A percentile compares a stretch with the other conserved stretches of the same genome.
Conservation (phyloP, 2,888 invertebrate species). For the Macaria liturata region DNA sequence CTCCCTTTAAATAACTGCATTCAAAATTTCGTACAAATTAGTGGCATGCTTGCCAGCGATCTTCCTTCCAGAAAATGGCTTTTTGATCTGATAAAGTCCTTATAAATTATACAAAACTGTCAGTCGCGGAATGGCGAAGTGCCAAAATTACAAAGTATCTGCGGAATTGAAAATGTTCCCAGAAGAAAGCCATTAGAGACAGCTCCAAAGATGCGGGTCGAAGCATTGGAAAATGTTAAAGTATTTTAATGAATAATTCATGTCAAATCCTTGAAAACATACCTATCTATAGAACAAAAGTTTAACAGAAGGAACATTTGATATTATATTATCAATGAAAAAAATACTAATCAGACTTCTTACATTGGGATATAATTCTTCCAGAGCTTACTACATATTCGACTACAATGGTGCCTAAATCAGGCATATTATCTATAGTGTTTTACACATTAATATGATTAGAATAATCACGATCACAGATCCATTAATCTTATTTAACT, state of each 20-base stretch:
- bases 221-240: slow-evolving; percentile 10
- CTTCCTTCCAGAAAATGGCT: neutral
- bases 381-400: no score
- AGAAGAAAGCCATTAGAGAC: slow-evolving; percentile 18
- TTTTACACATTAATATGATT: no score
- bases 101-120: slow-evolving; percentile 13
- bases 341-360: no score
- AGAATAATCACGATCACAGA: no score
- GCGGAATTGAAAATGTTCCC: slow-evolving; percentile 21
- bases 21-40: neutral
- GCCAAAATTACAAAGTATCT: slow-evolving; percentile 15
- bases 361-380: no score
- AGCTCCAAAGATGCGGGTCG: slow-evolving; percentile 4
- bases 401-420: no score
- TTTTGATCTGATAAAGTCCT: slow-evolving; percentile 9
- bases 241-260: slow-evolving; percentile 25
- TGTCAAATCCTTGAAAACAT: neutral
- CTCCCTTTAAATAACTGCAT: no score
- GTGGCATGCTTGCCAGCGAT: neutral
- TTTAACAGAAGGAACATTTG: no score
- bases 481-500: no score
- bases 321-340: no score
- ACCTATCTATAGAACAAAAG: no score
- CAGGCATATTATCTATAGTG: no score
- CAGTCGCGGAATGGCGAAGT: slow-evolving; percentile 7